Conservation (phyloP, 2,113 vertebrate genomes). For the Ramphastos sulfuratus region DNA sequence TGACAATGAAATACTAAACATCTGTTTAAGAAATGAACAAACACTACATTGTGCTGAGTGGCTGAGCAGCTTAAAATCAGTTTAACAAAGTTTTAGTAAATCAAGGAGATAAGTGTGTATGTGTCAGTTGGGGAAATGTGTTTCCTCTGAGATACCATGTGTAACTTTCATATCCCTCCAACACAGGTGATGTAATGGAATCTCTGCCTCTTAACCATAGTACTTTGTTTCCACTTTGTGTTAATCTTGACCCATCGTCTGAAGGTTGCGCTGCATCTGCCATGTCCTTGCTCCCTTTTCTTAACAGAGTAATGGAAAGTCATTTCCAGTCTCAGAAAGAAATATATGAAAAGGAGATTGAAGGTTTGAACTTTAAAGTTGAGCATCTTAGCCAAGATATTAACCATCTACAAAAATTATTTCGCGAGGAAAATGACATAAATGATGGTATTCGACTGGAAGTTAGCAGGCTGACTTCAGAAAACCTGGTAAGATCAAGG, state of each 20-base stretch:
- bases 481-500: constrained; percentile 83
- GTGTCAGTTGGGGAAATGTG: neutral
- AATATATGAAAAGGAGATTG: constrained; percentile 83
- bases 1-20: neutral
- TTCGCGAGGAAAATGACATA: constrained; percentile 88
- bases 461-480: constrained; percentile 85
- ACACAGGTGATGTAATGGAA: neutral
- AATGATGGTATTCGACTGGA: constrained; percentile 88
- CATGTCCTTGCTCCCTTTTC: neutral
- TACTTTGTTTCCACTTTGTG: neutral
- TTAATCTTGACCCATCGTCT: neutral
- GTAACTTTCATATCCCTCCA: neutral
- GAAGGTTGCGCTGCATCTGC: neutral
- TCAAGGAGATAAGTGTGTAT: neutral
- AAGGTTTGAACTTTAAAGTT: constrained; percentile 85
- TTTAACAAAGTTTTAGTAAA: neutral
- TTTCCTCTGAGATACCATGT: neutral
- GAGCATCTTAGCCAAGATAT: constrained; percentile 90
- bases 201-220: neutral
- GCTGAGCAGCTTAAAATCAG: neutral
- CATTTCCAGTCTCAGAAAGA: constrained; percentile 90
- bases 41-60: neutral
- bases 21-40: neutral
- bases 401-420: constrained; percentile 86
- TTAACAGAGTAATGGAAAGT: constrained; percentile 84